Conservation (phyloP, 2,888 invertebrate species). For the Caenorhabditis sinica region DNA sequence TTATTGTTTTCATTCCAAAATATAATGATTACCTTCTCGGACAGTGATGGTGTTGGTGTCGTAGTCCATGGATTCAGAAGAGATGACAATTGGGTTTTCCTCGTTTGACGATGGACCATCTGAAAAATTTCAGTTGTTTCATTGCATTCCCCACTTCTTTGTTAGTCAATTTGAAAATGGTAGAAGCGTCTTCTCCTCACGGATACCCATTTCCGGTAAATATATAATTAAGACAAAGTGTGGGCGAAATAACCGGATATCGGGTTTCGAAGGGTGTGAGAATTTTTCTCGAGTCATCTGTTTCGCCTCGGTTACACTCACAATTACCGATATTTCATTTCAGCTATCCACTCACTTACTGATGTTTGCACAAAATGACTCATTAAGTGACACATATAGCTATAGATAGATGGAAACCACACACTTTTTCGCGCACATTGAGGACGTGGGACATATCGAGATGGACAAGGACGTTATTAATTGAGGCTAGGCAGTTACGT, state of each 20-base stretch:
- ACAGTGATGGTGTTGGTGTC: constrained; percentile 67
- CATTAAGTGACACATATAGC: constrained; percentile 25
- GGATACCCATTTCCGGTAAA: constrained; percentile 56
- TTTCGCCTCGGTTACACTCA: constrained; percentile 52
- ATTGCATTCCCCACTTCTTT: not conserved
- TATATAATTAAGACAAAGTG: constrained; percentile 38
- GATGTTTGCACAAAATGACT: constrained; percentile 61
- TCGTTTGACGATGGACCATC: constrained; percentile 49
- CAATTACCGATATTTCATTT: constrained; percentile 32
- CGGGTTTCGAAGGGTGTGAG: constrained; percentile 52
- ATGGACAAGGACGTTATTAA: not conserved
- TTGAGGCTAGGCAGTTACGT: not conserved
- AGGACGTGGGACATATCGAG: constrained; percentile 4
- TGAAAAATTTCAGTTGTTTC: constrained; percentile 13
- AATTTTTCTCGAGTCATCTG: constrained; percentile 63
- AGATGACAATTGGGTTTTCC: constrained; percentile 63
- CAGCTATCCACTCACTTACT: constrained; percentile 5
- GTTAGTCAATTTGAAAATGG: constrained; percentile 44
- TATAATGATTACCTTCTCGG: constrained; percentile 50
- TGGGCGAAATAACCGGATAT: constrained; percentile 10
- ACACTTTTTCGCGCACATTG: constrained; percentile 37
- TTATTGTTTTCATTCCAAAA: not conserved
- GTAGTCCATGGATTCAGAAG: constrained; percentile 68
- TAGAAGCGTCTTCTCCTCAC: constrained; percentile 32
- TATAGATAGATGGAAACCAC: constrained; percentile 26